These are phyloP conservation scores for Caenorhabditis brenneri DNA, from an alignment of 1,140 invertebrate genomes.

Conservation along the genomic window DNA sequence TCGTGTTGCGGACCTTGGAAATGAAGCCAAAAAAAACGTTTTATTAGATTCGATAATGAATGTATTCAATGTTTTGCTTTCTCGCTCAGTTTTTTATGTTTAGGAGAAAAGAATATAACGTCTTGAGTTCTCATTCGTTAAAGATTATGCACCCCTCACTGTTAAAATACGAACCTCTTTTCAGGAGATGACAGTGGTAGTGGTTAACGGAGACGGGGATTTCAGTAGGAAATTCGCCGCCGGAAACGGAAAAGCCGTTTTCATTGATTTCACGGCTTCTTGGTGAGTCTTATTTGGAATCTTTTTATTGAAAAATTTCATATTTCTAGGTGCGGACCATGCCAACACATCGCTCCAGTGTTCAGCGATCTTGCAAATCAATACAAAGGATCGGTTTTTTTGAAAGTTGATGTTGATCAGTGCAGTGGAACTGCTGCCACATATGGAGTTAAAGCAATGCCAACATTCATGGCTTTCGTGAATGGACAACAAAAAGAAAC, in stretches of 20 bases:
- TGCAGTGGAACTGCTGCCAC: constrained; percentile 3
- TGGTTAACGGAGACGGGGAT: constrained; percentile 15
- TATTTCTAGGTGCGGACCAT: constrained; percentile 1
- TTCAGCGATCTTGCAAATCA: neutral
- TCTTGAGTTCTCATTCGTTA: too few relatives aligned
- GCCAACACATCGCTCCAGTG: constrained; percentile 14
- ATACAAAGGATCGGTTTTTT: neutral
- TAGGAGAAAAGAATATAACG: too few relatives aligned
- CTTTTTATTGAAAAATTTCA: neutral
- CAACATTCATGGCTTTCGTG: neutral
- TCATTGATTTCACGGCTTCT: constrained; percentile 11
- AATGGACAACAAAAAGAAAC: neutral
- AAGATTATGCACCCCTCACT: too few relatives aligned
- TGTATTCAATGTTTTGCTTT: too few relatives aligned
- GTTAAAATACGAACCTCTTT: too few relatives aligned
- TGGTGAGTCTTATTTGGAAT: neutral
- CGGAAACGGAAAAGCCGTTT: neutral
- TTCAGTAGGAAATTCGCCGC: neutral
- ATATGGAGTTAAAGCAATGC: constrained; percentile 10
- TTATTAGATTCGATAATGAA: too few relatives aligned
- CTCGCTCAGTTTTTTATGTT: too few relatives aligned
- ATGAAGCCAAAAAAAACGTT: too few relatives aligned
- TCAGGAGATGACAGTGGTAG: neutral
- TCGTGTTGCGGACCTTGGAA: too few relatives aligned
- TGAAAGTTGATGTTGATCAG: constrained; percentile 16